Evolutionary conservation across 2,113 vertebrate genomes (phyloP).

Genomic region (Rhinopithecus roxellana): DNA sequence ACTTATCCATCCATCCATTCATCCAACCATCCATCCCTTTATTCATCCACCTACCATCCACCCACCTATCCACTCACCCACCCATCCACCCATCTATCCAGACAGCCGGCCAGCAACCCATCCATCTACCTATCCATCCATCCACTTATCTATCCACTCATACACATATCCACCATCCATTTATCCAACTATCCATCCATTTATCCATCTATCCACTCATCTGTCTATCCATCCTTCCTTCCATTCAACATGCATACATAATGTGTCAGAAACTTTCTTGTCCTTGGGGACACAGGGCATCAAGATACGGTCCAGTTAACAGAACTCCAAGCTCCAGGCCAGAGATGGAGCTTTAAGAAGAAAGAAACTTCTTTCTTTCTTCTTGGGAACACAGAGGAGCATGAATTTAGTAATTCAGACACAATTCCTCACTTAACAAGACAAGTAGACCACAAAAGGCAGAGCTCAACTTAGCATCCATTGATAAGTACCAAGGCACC

Average conservation of each 20-base stretch:
- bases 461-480: background rate
- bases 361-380: background rate
- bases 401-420: background rate
- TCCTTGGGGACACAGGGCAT: background rate
- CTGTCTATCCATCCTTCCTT: background rate
- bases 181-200: too few species aligned
- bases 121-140: background rate
- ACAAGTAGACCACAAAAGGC: background rate
- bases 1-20: background rate
- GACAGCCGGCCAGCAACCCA: too few species aligned
- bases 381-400: too few species aligned
- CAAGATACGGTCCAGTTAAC: background rate
- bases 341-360: background rate
- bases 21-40: background rate
- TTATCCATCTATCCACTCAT: rapidly evolving
- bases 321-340: background rate
- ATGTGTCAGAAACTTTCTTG: background rate
- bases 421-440: background rate
- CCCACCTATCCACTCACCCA: background rate
- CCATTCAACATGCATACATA: background rate
- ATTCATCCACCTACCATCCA: background rate
- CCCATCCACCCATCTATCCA: background rate
- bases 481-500: background rate
- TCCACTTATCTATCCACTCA: rapidly evolving
- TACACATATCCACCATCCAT: rapidly evolving